phyloP scores from a whole-genome alignment of 64 coral and sea anemone species.

The Montipora efflorescens region DNA sequence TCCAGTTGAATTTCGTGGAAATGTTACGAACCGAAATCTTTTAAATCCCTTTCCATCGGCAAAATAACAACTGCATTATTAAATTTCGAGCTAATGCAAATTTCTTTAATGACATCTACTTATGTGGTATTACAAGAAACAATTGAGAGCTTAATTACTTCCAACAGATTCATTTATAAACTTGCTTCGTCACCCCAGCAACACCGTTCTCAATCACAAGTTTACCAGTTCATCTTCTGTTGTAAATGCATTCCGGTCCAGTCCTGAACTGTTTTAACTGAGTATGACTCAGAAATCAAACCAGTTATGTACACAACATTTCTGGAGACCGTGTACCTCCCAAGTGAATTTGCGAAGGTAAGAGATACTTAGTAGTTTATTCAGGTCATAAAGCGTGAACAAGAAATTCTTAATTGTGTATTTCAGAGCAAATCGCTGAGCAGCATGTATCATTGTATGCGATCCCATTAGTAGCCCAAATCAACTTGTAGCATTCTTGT shows the following conservation, averaged over 20 bases:
- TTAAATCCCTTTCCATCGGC: no score
- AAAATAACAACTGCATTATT: not conserved
- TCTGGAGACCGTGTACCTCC: conserved; percentile 20
- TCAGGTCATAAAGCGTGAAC: not conserved
- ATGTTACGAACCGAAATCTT: no score
- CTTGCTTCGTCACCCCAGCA: conserved; percentile 44
- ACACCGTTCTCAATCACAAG: not conserved
- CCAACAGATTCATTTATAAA: not conserved
- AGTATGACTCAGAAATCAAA: not conserved
- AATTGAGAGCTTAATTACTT: conserved; percentile 21
- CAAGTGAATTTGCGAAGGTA: conserved; percentile 31
- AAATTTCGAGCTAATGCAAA: conserved; percentile 17
- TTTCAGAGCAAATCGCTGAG: no score
- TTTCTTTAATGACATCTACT: not conserved
- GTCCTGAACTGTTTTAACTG: not conserved
- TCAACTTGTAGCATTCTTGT: no score
- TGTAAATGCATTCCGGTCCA: no score
- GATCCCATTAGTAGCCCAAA: no score
- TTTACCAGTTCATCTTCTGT: no score
- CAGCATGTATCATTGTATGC: no score
- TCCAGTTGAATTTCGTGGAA: no score
- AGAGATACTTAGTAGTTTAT: not conserved
- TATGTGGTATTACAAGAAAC: not conserved
- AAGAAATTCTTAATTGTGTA: not conserved
- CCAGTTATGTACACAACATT: conserved; percentile 13